These are phyloP conservation scores for Macrotis lagotis DNA, from an alignment of 2,113 vertebrate species.

Conservation along the genomic window DNA sequence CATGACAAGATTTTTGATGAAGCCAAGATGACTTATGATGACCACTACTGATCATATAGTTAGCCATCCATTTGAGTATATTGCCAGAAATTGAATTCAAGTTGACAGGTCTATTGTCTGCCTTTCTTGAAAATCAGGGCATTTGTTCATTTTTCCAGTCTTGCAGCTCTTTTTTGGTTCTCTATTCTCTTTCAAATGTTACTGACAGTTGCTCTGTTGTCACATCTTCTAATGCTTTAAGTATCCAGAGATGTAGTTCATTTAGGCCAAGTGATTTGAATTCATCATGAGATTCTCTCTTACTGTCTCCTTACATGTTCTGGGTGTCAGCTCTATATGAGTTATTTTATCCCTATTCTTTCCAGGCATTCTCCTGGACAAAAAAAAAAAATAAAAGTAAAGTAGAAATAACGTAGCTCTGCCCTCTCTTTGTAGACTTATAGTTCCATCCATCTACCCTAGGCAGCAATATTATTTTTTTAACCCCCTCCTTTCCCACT, in stretches of 20 bases:
- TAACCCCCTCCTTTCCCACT: too few species aligned
- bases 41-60: not conserved
- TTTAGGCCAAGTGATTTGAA: not conserved
- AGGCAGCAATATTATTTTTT: too few species aligned
- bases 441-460: too few species aligned
- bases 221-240: not conserved
- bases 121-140: not conserved
- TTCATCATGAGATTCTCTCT: too few species aligned
- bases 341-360: too few species aligned
- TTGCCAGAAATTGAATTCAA: not conserved
- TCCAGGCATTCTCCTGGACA: too few species aligned
- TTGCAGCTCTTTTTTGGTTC: not conserved
- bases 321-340: too few species aligned
- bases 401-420: too few species aligned
- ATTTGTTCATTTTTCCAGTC: not conserved
- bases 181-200: not conserved
- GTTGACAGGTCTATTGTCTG: not conserved
- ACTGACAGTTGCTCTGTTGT: not conserved
- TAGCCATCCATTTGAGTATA: not conserved
- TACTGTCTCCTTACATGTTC: too few species aligned
- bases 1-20: not conserved
- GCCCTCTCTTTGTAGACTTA: too few species aligned
- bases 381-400: too few species aligned
- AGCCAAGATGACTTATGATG: not conserved
- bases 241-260: not conserved